These are phyloP conservation scores for Clitarchus hookeri DNA, from an alignment of 2,888 invertebrate genomes.

Conservation along the genomic window DNA sequence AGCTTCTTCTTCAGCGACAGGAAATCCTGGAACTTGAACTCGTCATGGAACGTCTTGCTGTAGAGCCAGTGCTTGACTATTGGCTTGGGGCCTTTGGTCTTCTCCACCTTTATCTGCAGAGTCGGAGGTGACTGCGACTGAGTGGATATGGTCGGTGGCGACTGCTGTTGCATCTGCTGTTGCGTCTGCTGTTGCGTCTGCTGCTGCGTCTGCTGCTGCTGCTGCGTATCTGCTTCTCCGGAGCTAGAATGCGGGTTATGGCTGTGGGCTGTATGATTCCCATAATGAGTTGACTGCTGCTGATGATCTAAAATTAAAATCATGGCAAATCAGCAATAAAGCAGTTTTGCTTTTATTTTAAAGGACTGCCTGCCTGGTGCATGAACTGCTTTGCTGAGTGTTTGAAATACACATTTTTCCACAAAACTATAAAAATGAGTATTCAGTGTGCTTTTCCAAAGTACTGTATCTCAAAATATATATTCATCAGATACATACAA, in stretches of 20 bases:
- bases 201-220: not conserved
- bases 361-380: no score
- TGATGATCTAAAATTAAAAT: not conserved
- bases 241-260: not conserved
- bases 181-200: not conserved
- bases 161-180: not conserved
- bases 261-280: not conserved
- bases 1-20: conserved; percentile 35
- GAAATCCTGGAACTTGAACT: conserved; percentile 36
- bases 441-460: no score
- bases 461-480: no score
- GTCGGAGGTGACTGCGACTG: not conserved
- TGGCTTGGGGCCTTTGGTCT: conserved; percentile 31
- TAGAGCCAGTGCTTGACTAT: conserved; percentile 61
- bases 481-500: no score
- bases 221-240: not conserved
- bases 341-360: no score
- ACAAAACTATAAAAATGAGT: no score
- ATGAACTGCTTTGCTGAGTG: no score
- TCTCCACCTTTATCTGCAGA: not conserved
- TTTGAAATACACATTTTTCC: no score
- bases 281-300: not conserved
- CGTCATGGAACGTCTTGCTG: conserved; percentile 61
- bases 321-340: not conserved
- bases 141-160: not conserved